phyloP scores from a whole-genome alignment of 2,888 invertebrate genomes.

The Tetropium fuscum region DNA sequence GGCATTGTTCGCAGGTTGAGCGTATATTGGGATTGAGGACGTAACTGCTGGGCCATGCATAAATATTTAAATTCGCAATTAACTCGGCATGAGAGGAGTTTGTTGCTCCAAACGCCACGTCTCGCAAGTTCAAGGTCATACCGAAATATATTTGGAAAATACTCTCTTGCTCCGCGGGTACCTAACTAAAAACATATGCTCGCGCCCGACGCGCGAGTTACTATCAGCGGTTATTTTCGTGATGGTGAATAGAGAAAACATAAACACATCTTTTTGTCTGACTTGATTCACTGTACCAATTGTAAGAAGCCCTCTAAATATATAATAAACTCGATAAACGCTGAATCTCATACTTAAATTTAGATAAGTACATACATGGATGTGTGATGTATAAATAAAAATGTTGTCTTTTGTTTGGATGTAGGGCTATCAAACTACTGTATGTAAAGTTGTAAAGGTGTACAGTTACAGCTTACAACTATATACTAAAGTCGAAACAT shows the following conservation, averaged over 20 bases:
- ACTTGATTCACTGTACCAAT: background rate
- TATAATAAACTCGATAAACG: background rate
- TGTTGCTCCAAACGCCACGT: constrained; percentile 40
- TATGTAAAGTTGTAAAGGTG: no score
- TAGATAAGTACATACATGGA: no score
- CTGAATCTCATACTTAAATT: no score
- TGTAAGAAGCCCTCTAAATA: no score
- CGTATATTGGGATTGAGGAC: constrained; percentile 7
- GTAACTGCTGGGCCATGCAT: constrained; percentile 11
- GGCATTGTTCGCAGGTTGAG: constrained; percentile 15
- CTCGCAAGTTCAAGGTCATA: constrained; percentile 46
- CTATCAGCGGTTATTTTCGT: constrained; percentile 25
- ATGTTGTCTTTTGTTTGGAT: no score
- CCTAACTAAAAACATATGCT: constrained; percentile 29
- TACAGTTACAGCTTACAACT: no score
- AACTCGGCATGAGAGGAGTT: constrained; percentile 33
- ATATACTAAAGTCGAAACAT: no score
- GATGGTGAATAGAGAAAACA: constrained; percentile 4
- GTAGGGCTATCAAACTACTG: no score
- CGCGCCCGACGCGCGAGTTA: constrained; percentile 12
- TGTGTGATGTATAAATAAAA: no score
- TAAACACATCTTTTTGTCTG: constrained; percentile 6
- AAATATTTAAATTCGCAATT: constrained; percentile 33
- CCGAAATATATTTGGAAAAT: constrained; percentile 43
- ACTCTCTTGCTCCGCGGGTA: constrained; percentile 3